phyloP scores from a whole-genome alignment of 2,888 invertebrate species.

The Agrotis ipsilon region DNA sequence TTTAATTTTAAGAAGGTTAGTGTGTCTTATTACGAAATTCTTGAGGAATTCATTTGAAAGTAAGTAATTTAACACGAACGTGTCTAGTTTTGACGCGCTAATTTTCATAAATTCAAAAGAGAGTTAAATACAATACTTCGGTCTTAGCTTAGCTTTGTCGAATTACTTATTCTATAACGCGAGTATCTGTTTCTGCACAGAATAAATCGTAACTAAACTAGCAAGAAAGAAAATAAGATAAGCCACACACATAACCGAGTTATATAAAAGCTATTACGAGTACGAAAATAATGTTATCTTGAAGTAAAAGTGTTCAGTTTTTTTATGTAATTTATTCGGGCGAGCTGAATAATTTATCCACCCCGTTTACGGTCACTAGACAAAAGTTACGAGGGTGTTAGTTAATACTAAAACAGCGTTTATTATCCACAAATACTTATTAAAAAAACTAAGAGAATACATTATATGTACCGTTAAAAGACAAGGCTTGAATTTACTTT shows the following conservation, averaged over 20 bases:
- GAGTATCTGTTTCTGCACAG: too few species aligned
- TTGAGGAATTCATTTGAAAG: background rate
- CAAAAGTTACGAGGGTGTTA: slow-evolving; percentile 20
- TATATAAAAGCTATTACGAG: background rate
- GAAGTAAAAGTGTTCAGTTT: slow-evolving; percentile 4
- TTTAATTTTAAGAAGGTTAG: background rate
- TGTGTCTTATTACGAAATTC: background rate
- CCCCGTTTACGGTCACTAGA: slow-evolving; percentile 14
- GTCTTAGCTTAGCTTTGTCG: too few species aligned
- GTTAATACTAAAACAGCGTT: slow-evolving; percentile 7
- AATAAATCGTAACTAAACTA: background rate
- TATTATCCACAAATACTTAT: slow-evolving; percentile 17
- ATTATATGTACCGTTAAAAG: too few species aligned
- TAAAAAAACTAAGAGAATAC: background rate
- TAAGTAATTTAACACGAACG: background rate
- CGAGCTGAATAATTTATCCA: slow-evolving; percentile 5
- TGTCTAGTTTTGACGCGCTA: background rate
- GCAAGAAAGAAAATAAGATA: background rate
- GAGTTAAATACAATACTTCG: background rate
- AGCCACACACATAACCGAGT: background rate
- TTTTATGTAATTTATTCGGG: slow-evolving; percentile 29
- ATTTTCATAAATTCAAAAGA: background rate
- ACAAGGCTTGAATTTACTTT: too few species aligned
- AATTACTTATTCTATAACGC: too few species aligned
- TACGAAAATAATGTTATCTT: slow-evolving; percentile 13